Percentiles rank a stretch among this genome's conserved stretches.
These are phyloP conservation scores for Boulengerochromis microlepis DNA, from an alignment of 2,113 vertebrate species.

Conservation along the genomic window DNA sequence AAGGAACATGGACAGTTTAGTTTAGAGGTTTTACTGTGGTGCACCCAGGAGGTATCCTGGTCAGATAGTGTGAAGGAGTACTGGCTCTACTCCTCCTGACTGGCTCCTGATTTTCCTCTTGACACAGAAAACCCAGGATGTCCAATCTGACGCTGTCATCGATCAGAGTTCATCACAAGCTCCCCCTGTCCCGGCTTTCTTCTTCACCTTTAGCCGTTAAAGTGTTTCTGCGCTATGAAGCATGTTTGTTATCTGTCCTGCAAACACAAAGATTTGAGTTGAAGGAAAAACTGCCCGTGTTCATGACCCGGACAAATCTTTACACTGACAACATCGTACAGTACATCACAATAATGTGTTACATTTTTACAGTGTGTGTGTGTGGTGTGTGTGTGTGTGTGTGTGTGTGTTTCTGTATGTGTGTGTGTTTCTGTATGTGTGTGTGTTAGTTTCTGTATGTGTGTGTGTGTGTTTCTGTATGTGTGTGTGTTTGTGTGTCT, in stretches of 20 bases:
- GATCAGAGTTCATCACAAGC: background rate
- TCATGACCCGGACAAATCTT: rapidly evolving
- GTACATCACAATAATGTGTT: background rate
- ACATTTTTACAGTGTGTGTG: background rate
- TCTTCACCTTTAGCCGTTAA: background rate
- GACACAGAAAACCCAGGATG: background rate
- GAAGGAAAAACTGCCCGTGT: background rate
- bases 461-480: rapidly evolving
- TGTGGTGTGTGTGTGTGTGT: too few species aligned
- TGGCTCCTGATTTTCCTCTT: background rate
- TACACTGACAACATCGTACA: background rate
- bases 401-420: background rate
- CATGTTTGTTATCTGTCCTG: background rate
- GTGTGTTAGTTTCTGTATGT: rapidly evolving
- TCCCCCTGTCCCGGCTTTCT: rapidly evolving
- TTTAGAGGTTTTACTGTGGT: background rate
- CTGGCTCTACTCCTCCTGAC: background rate
- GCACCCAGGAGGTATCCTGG: background rate
- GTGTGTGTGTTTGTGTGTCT: rapidly evolving
- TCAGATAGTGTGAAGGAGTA: background rate
- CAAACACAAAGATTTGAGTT: background rate
- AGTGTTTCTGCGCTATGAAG: background rate
- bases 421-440: too few species aligned
- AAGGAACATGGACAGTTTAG: background rate
- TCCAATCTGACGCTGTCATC: background rate